Evolutionary conservation across 2,797 vertebrate genomes (phyloP).

Genomic region (Alcedo atthis): DNA sequence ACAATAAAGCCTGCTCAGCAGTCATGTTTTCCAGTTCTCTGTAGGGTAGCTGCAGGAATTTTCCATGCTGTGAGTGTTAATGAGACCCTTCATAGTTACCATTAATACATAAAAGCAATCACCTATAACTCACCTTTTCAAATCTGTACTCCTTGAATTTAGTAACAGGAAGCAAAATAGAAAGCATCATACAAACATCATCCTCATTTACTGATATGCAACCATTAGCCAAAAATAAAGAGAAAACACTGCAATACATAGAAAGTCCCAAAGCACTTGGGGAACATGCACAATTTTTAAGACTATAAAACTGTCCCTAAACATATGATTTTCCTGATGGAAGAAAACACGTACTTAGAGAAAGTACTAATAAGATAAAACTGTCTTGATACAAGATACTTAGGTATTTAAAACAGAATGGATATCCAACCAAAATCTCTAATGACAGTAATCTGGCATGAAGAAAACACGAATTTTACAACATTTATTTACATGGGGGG

Average conservation of each 20-base stretch:
- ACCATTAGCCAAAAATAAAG: background rate
- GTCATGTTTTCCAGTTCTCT: constrained; percentile 67
- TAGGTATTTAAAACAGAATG: background rate
- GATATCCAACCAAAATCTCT: background rate
- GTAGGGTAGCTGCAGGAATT: constrained; percentile 59
- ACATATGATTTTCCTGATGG: background rate
- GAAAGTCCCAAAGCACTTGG: background rate
- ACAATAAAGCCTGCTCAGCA: constrained; percentile 69
- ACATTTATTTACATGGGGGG: background rate
- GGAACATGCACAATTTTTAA: background rate
- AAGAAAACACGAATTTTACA: background rate
- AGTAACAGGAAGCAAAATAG: constrained; percentile 47
- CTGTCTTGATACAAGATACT: background rate
- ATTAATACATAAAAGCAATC: constrained; percentile 71
- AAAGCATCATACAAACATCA: background rate
- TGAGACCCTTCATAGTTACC: constrained; percentile 62
- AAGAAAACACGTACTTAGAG: background rate
- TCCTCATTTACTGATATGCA: background rate
- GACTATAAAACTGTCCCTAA: background rate
- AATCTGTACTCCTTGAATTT: constrained; percentile 31
- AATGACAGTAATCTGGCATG: background rate
- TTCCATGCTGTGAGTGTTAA: constrained; percentile 73
- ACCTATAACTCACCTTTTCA: constrained; percentile 62
- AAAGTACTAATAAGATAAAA: constrained; percentile 19
- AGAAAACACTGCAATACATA: background rate